Conservation (phyloP, 2,797 vertebrate genomes). For the Anguilla megastoma region DNA sequence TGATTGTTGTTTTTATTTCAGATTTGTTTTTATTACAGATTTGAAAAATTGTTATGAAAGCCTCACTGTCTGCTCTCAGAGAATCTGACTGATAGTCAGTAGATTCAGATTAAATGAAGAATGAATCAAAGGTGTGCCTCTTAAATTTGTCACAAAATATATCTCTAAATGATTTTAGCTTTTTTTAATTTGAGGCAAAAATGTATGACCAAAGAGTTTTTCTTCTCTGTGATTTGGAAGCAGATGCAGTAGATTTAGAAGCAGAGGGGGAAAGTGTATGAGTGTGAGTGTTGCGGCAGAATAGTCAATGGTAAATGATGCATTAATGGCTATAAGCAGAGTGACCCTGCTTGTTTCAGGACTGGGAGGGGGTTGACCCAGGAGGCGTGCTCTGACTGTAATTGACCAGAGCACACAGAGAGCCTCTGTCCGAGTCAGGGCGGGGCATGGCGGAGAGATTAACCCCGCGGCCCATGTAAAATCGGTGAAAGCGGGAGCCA, state of each 20-base stretch:
- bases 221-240: background rate
- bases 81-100: background rate
- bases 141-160: background rate
- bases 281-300: conserved; percentile 11
- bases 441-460: background rate
- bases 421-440: conserved; percentile 18
- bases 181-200: background rate
- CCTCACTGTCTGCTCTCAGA: too few species aligned
- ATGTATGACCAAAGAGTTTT: background rate
- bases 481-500: conserved; percentile 9
- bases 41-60: background rate
- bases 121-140: background rate
- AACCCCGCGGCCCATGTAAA: conserved; percentile 8
- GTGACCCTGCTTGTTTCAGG: conserved; percentile 2
- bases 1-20: background rate
- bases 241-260: background rate
- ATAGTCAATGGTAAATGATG: conserved; percentile 12
- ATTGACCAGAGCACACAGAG: conserved; percentile 15
- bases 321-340: conserved; percentile 19
- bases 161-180: background rate
- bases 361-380: background rate
- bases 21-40: background rate
- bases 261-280: background rate
- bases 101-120: background rate
- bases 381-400: conserved; percentile 22